Base-by-base conservation (phyloP, 2,113 vertebrate species). In the Tachysurus fulvidraco region DNA sequence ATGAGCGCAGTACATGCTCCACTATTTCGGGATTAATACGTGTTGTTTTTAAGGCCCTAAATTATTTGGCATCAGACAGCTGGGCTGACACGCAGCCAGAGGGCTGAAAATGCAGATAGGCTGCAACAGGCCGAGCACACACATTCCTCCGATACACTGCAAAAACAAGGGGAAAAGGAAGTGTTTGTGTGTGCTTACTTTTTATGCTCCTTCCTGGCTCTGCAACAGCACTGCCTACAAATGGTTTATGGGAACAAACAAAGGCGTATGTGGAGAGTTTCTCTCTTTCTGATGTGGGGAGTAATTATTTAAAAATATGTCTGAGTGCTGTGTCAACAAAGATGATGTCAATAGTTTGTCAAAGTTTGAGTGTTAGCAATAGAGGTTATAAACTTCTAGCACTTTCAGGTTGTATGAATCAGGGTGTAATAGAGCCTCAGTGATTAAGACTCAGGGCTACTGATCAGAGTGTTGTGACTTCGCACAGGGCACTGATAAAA, bases 111-210 rank as follows among this genome's bases (percentile, higher is more conserved):
- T 54, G 73, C 73, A 69, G 74, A 79, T 80, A 67, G 77, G 86
- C 57, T 17, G 62, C 55, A 84, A 76, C 83, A 74, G 83, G 87
- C 87, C 84, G 36, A 86, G 59, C 17, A 59, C 50, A 36, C 81
- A 81, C 89, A 88, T 90, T 91, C 89, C 79, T 81, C 55, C 8
- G 50, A 57, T 60, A 30, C 84, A 67, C 84, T 86, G 81, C 80
- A 86, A 85, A 85, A 88, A 89, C 81, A 89, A 85, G 85, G 50
- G 69, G 81, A 21, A 83, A 64, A 69, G 81, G 84, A 88, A 81
- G 79, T 84, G 84, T 88, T 69, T 41, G n/a, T 54, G 86, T 62
- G 71, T 65, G 59, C 46, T 36, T 5, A 46, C 54, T 83, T 52
- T 85, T 36, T 57, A 60, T 46, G 80, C 55, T 77, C 16, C 30